A percentile compares a stretch with the other conserved stretches of the same genome.
These are phyloP conservation scores for Drosophila engyochracea DNA, from an alignment of 2,888 invertebrate genomes.

Conservation along the genomic window DNA sequence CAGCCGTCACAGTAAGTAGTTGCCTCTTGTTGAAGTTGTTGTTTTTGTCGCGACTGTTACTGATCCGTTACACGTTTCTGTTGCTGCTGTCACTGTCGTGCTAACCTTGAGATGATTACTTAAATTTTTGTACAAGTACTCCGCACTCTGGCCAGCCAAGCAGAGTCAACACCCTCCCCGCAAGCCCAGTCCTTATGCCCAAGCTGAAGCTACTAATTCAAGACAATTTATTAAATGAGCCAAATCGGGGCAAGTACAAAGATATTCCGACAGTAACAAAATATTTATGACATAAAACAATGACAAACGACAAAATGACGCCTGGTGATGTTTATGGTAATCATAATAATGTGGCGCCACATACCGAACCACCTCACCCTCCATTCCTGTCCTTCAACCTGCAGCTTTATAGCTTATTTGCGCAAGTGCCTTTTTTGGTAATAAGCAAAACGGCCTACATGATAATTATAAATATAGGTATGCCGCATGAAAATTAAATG, in stretches of 20 bases:
- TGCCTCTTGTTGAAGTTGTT: slow-evolving; percentile 12
- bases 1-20: slow-evolving; percentile 37
- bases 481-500: slow-evolving; percentile 49
- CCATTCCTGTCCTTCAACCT: slow-evolving; percentile 17
- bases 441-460: slow-evolving; percentile 74
- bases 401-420: slow-evolving; percentile 45
- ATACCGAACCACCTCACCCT: slow-evolving; percentile 14
- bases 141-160: slow-evolving; percentile 46
- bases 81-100: slow-evolving; percentile 69
- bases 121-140: slow-evolving; percentile 61
- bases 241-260: slow-evolving; percentile 58
- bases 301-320: slow-evolving; percentile 43
- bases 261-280: neutral
- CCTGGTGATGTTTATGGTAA: slow-evolving; percentile 42
- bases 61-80: slow-evolving; percentile 75
- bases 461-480: slow-evolving; percentile 59
- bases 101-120: slow-evolving; percentile 82
- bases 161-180: slow-evolving; percentile 28
- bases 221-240: slow-evolving; percentile 76
- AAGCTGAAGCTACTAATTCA: slow-evolving; percentile 62
- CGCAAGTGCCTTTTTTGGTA: slow-evolving; percentile 58
- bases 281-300: slow-evolving; percentile 28
- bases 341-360: slow-evolving; percentile 57
- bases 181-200: neutral
- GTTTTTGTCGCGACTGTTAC: slow-evolving; percentile 54